Evolutionary conservation across 2,888 invertebrate genomes (phyloP).

Genomic region (Drosophila anomelani): DNA sequence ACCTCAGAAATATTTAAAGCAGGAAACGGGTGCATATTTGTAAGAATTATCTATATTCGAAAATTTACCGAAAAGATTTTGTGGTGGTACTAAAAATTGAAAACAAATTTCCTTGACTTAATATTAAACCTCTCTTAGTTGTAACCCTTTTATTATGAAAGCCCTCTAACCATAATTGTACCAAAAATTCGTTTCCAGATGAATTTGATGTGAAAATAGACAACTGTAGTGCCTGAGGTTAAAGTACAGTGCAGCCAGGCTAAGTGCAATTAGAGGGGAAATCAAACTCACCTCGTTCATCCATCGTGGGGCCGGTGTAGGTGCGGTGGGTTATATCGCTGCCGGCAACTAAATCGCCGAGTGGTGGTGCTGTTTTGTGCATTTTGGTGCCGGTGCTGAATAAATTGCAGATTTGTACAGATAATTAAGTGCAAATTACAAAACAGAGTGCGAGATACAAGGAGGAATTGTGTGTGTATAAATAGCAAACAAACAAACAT

Average conservation of each 20-base stretch:
- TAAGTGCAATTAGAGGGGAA: constrained; percentile 16
- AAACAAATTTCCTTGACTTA: not conserved
- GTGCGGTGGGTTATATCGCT: constrained; percentile 80
- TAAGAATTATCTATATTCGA: not conserved
- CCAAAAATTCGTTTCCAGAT: too few species aligned
- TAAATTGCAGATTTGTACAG: constrained; percentile 50
- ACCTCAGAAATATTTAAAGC: not conserved
- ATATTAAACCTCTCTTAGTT: not conserved
- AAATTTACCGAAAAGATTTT: not conserved
- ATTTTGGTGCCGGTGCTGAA: constrained; percentile 82
- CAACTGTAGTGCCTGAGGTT: constrained; percentile 3
- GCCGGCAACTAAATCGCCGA: constrained; percentile 80
- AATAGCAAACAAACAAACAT: constrained; percentile 6
- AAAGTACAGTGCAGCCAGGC: constrained; percentile 6
- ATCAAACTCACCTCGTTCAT: constrained; percentile 81
- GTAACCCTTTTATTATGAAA: not conserved
- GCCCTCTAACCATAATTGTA: not conserved
- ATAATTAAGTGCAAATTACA: constrained; percentile 49
- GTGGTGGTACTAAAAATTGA: not conserved
- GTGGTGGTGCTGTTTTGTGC: constrained; percentile 77
- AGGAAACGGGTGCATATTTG: not conserved
- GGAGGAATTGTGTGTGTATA: constrained; percentile 4
- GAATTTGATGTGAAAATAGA: constrained; percentile 6
- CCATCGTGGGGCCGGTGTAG: constrained; percentile 72
- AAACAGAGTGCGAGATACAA: constrained; percentile 30